A percentile compares a stretch with the other conserved stretches of the same genome.
These are phyloP conservation scores for Drosophila azteca DNA, from an alignment of 1,140 invertebrate species.

Conservation along the genomic window DNA sequence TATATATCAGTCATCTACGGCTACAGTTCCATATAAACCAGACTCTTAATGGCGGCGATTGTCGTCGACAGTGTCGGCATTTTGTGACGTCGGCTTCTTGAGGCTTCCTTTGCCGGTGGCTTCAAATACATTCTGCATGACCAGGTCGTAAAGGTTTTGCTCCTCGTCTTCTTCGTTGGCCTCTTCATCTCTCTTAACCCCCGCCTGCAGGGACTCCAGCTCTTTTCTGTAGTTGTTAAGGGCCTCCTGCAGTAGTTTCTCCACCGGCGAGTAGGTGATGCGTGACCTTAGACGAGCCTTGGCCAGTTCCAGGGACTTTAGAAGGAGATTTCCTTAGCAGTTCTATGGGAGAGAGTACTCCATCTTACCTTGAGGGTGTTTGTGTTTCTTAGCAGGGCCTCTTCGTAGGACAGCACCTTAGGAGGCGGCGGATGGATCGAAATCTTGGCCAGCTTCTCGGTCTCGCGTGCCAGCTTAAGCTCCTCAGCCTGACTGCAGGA, in stretches of 20 bases:
- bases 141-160: conserved; percentile 55
- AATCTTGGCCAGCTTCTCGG: conserved; percentile 64
- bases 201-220: conserved; percentile 33
- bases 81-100: conserved; percentile 37
- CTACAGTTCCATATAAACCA: conserved; percentile 43
- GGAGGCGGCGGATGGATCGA: conserved; percentile 22
- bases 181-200: neutral
- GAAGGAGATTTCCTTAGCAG: neutral
- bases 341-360: too few relatives aligned
- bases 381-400: conserved; percentile 69
- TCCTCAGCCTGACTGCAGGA: conserved; percentile 67
- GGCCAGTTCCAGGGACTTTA: conserved; percentile 74
- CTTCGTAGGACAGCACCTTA: conserved; percentile 72
- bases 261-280: conserved; percentile 76
- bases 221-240: conserved; percentile 73
- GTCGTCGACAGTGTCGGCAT: conserved; percentile 21
- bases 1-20: conserved; percentile 11
- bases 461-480: conserved; percentile 54
- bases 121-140: conserved; percentile 67
- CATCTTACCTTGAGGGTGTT: conserved; percentile 70
- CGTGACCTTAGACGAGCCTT: conserved; percentile 79
- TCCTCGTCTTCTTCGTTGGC: conserved; percentile 28
- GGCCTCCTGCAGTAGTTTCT: conserved; percentile 71
- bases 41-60: conserved; percentile 8
- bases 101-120: conserved; percentile 25